Percentiles rank a stretch among this genome's conserved stretches.
Conservation (phyloP, 2,797 vertebrate genomes). For the Stomatorhinus walkeri region DNA sequence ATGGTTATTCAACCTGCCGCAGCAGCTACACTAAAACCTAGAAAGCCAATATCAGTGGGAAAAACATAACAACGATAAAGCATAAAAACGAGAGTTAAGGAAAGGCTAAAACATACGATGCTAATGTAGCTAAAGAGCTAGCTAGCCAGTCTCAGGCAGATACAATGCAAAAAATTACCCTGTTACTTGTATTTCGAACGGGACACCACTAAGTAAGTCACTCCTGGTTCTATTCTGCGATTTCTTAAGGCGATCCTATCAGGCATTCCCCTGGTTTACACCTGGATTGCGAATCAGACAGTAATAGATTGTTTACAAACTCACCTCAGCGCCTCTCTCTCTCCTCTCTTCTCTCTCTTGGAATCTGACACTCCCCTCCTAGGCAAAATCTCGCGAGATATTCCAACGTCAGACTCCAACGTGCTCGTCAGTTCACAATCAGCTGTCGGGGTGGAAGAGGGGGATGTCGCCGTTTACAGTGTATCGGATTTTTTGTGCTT, state of each 20-base stretch:
- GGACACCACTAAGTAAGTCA: conserved; percentile 10
- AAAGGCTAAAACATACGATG: background rate
- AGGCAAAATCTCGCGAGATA: conserved; percentile 58
- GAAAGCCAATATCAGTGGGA: background rate
- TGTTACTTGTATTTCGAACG: conserved; percentile 5
- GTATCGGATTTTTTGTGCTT: background rate
- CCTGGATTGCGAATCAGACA: conserved; percentile 35
- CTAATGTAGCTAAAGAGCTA: conserved; percentile 4
- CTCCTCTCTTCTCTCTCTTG: conserved; percentile 59
- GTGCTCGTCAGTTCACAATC: background rate
- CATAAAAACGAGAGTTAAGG: background rate
- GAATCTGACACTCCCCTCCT: conserved; percentile 74
- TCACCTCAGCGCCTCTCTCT: conserved; percentile 66
- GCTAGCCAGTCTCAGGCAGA: conserved; percentile 6
- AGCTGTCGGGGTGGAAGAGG: background rate
- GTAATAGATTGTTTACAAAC: conserved; percentile 73
- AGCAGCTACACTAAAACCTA: background rate
- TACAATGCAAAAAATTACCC: conserved; percentile 3
- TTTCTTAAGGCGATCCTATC: background rate
- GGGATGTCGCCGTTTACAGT: background rate
- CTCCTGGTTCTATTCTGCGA: background rate
- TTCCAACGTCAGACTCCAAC: conserved; percentile 11
- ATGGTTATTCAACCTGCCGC: background rate
- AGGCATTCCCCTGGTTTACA: conserved; percentile 15
- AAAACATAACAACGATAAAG: background rate